These are phyloP conservation scores for Gnatocerus cornutus DNA, from an alignment of 2,888 invertebrate genomes.

Conservation along the genomic window DNA sequence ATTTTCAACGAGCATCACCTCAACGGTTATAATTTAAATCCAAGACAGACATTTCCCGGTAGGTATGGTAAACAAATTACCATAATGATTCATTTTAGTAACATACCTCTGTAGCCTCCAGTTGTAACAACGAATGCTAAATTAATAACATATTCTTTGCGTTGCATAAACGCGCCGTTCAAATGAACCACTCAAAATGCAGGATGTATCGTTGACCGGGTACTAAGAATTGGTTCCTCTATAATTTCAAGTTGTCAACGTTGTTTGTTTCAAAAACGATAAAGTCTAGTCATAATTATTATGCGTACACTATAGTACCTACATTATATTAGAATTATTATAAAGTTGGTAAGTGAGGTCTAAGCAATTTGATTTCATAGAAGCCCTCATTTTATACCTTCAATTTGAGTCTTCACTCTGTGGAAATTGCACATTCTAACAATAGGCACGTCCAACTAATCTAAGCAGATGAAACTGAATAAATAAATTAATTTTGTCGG, in stretches of 20 bases:
- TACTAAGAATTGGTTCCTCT: slow-evolving; percentile 51
- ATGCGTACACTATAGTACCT: background rate
- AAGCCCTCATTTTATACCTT: too few species aligned
- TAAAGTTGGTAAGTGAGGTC: too few species aligned
- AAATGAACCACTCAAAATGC: slow-evolving; percentile 46
- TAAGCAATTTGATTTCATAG: too few species aligned
- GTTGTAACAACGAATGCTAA: slow-evolving; percentile 27
- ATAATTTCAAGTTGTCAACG: slow-evolving; percentile 24
- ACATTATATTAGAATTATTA: background rate
- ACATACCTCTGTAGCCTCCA: slow-evolving; percentile 6
- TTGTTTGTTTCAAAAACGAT: background rate
- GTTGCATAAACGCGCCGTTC: slow-evolving; percentile 30
- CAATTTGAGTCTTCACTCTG: too few species aligned
- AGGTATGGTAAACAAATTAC: slow-evolving; percentile 6
- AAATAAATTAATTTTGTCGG: background rate
- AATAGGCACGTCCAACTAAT: background rate
- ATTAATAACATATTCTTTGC: slow-evolving; percentile 32
- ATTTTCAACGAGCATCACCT: background rate
- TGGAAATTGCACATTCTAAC: too few species aligned
- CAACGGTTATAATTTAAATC: slow-evolving; percentile 2
- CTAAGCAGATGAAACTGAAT: background rate
- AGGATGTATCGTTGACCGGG: slow-evolving; percentile 49
- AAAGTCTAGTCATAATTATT: too few species aligned
- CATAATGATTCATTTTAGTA: slow-evolving; percentile 33
- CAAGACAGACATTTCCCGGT: background rate